Percentiles rank a stretch among this genome's conserved stretches.
Evolutionary conservation across 2,888 invertebrate species (phyloP).

Genomic region (Coecobrya sp.): DNA sequence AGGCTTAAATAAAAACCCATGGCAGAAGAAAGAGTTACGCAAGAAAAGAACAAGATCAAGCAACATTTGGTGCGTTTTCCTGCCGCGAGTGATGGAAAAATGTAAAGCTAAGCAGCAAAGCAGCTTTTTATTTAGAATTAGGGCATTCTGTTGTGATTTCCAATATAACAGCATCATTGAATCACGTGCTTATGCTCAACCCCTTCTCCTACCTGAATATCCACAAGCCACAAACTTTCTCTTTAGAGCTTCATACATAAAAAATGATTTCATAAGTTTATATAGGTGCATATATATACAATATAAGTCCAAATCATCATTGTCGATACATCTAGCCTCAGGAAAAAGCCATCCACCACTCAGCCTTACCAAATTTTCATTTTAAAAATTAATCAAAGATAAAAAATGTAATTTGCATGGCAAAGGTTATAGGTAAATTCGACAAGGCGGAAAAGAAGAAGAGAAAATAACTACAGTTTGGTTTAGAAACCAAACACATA

Average conservation of each 20-base stretch:
- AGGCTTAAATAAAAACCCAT: neutral
- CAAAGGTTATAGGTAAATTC: neutral
- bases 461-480: neutral
- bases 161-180: neutral
- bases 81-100: too few species aligned
- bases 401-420: neutral
- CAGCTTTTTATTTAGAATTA: neutral
- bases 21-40: neutral
- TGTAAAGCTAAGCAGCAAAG: neutral
- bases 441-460: neutral
- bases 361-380: slow-evolving; percentile 21
- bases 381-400: slow-evolving; percentile 38
- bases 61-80: too few species aligned
- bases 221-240: neutral
- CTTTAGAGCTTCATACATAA: too few species aligned
- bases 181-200: neutral
- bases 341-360: neutral
- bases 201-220: neutral
- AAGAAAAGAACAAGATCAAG: neutral
- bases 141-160: neutral
- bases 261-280: too few species aligned
- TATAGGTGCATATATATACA: too few species aligned
- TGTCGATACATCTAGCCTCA: neutral
- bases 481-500: neutral
- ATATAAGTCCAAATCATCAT: neutral